These are phyloP conservation scores for Coracias cyanogaster DNA, from an alignment of 2,797 vertebrate species.

Conservation along the genomic window DNA sequence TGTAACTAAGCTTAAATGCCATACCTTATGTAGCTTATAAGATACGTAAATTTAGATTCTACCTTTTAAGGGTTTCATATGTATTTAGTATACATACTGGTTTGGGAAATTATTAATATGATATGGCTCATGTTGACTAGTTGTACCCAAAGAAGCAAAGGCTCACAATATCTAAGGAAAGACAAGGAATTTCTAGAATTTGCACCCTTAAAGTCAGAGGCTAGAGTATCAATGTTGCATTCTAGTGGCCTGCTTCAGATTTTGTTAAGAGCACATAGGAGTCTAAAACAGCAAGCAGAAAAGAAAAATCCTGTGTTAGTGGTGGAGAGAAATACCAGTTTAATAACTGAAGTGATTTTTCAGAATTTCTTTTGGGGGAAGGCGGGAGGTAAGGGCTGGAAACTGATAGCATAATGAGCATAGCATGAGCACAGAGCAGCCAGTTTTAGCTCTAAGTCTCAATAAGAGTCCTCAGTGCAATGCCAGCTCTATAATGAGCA, in stretches of 20 bases:
- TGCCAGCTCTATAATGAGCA: conserved; percentile 13
- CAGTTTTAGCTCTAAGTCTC: not conserved
- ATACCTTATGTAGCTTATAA: not conserved
- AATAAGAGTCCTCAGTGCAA: not conserved
- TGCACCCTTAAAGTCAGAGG: not conserved
- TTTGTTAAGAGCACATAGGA: not conserved
- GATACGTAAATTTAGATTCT: not conserved
- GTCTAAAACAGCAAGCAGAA: not conserved
- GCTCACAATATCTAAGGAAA: not conserved
- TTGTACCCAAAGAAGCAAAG: not conserved
- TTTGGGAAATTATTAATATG: not conserved
- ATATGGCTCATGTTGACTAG: not conserved
- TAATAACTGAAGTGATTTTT: conserved; percentile 17
- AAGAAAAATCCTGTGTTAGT: not conserved
- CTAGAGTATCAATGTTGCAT: not conserved
- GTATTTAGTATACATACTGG: not conserved
- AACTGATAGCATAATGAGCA: conserved; percentile 16
- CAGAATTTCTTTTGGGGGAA: not conserved
- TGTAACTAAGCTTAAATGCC: not conserved
- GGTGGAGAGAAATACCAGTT: not conserved
- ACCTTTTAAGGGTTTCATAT: not conserved
- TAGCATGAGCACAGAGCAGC: not conserved
- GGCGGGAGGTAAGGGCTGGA: not conserved
- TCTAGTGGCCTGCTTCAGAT: not conserved
- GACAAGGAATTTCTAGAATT: not conserved